These are phyloP conservation scores for Hippocampus barbouri DNA, from an alignment of 2,113 vertebrate species.

Conservation along the genomic window DNA sequence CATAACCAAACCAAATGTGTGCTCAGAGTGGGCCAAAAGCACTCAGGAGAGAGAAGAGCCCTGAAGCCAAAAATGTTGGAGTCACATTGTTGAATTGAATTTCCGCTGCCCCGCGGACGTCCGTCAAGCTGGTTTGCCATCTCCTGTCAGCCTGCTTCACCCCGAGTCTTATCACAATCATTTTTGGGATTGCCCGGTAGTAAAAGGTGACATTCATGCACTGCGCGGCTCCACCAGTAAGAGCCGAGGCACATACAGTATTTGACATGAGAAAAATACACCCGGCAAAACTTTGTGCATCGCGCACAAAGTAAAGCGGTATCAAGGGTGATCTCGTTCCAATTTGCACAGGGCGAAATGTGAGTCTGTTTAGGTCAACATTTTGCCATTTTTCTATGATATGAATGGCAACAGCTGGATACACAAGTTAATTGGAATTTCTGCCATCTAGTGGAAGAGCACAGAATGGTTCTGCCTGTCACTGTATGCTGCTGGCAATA, in stretches of 20 bases:
- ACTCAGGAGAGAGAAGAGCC: slow-evolving; percentile 53
- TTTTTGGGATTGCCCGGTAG: background rate
- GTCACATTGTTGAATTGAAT: slow-evolving; percentile 48
- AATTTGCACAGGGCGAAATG: too few relatives aligned
- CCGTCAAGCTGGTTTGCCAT: slow-evolving; percentile 32
- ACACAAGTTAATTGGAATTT: background rate
- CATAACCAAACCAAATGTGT: slow-evolving; percentile 73
- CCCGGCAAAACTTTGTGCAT: too few relatives aligned
- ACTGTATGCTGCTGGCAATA: background rate
- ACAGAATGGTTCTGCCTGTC: background rate
- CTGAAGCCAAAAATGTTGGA: slow-evolving; percentile 46
- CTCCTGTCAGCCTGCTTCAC: slow-evolving; percentile 8
- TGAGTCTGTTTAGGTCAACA: too few relatives aligned
- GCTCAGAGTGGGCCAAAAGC: slow-evolving; percentile 59
- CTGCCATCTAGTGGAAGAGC: background rate
- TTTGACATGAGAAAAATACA: background rate
- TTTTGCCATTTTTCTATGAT: background rate
- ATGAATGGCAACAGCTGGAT: background rate
- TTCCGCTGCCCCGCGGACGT: slow-evolving; percentile 44
- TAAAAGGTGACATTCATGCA: background rate
- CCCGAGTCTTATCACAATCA: slow-evolving; percentile 19
- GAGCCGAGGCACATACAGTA: background rate
- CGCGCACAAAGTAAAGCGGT: background rate
- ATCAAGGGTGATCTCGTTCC: background rate
- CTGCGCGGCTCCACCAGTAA: background rate